A percentile compares a stretch with the other conserved stretches of the same genome.
Evolutionary conservation across 1,140 invertebrate species (phyloP).

Genomic region (Drosophila ambigua): DNA sequence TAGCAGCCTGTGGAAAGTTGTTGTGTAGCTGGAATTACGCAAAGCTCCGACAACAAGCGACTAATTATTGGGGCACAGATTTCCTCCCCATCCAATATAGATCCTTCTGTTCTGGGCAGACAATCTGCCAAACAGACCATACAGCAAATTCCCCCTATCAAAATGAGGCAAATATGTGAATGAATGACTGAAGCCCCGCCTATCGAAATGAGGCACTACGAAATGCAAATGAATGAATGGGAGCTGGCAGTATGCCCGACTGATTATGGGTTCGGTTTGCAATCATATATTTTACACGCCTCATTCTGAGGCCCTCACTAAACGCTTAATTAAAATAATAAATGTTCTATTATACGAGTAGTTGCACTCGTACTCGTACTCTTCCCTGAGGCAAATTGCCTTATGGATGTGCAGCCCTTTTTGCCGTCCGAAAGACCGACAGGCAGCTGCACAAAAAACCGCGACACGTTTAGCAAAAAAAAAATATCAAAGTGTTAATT

Average conservation of each 20-base stretch:
- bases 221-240: not conserved
- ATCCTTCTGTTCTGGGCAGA: not conserved
- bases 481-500: slow-evolving; percentile 75
- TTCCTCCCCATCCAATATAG: slow-evolving; percentile 23
- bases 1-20: not conserved
- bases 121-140: slow-evolving; percentile 7
- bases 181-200: not conserved
- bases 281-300: slow-evolving; percentile 9
- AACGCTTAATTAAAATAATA: slow-evolving; percentile 73
- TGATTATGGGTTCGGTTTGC: slow-evolving; percentile 11
- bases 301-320: slow-evolving; percentile 22
- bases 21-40: slow-evolving; percentile 6
- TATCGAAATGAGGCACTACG: too few relatives aligned
- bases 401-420: slow-evolving; percentile 5
- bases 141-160: not conserved
- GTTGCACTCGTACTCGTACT: too few relatives aligned
- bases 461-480: slow-evolving; percentile 73
- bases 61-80: slow-evolving; percentile 23
- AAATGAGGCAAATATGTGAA: slow-evolving; percentile 17
- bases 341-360: slow-evolving; percentile 37
- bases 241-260: not conserved
- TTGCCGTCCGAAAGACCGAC: slow-evolving; percentile 13
- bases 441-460: slow-evolving; percentile 56
- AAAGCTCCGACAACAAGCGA: slow-evolving; percentile 15
- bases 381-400: slow-evolving; percentile 19